Base-by-base conservation (phyloP, 2,113 vertebrate genomes). In the Lycaon pictus region DNA sequence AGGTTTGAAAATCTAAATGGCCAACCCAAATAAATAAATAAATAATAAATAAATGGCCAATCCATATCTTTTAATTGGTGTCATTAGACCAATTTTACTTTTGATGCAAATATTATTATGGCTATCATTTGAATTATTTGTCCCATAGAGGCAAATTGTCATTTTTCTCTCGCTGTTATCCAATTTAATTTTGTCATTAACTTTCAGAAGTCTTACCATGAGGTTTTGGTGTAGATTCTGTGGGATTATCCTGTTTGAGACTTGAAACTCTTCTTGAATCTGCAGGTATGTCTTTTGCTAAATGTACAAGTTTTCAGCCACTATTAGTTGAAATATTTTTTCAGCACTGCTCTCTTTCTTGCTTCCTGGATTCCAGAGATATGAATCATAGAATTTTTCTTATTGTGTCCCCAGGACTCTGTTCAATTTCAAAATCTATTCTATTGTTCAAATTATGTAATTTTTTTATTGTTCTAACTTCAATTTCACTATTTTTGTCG, bases 371-470 rank as follows among this genome's bases (percentile, higher is more conserved):
- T 20, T 25, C 19, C 22, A 29, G 15, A 22, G 4, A 83, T 20
- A 60, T 13, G 35, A 80, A 69, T 48, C 29, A 5, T 58, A 79
- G 51, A 67, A 51, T 4, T 80, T 25, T 60, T 67, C 12, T 86
- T 88, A 51, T 60, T 79, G 22, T 53, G 55, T 71, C 53, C 23
- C 11, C 62, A 69, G 72, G 55, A 12, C 55, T 72, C 11, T 82
- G 62, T 56, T 62, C 25, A 82, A 63, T 94, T 94, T 82, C 20
- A 88, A 88, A 94, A 62, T 88, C 27, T 82, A 53, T 19, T 62
- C 12, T 62, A 1, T 29, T 88, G 37, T 67, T 69, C 20, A 17
- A 88, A 69, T 16, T 51, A 53, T 29, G 20, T 56, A 81, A 43
- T 91, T 80, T 91, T 80, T 81, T 27, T 56, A 29, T 55, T 27